Evolutionary conservation across 2,888 invertebrate genomes (phyloP), one percentile per base, ranked within the genome.

Genomic region (Watsonalla cultraria): DNA sequence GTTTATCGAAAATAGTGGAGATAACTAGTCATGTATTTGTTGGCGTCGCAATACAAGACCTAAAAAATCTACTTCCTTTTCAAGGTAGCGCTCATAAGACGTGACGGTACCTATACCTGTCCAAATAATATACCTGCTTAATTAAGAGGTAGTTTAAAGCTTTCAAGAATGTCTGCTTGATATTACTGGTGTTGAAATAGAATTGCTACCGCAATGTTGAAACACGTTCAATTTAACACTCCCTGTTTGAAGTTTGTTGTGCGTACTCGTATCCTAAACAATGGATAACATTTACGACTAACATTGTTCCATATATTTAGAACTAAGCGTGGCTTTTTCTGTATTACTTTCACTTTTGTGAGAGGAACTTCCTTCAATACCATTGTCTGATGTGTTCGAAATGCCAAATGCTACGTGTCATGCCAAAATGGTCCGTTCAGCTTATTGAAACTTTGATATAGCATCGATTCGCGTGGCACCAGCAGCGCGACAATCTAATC

Each of bases 401-500:
- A 66, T 62, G 58, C 62, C 60, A 63, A 35, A 64, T 61, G 58
- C 56, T 67, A 65, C 65, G 68, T 66, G 55, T 68, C 69, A 70
- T 70, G 67, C 60, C 65, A 58, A 59, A 68, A 67, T 68, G 65
- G 70, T 67, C 72, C 73, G 71, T 65, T 68, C 63, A 66, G 70
- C 74, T 78, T 76, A 75, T 83, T 80, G 75, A 78, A 82, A 81
- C 78, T 81, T 82, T 78, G 74, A 82, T 81, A 76, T 72, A 70
- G 74, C 74, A 78, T 79, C 79, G 78, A 82, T 82, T 74, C 74
- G 70, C 72, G 74, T 72, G 74, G 72, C 72, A 68, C 68, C 70
- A 70, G 71, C 69, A 72, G 68, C 73, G 74, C 80, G 80, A 84
- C 80, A 80, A 83, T 83, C 83, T 82, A 82, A 84, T 84, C 84